Conservation (phyloP, 1,140 invertebrate genomes). For the Cotesia glomerata region DNA sequence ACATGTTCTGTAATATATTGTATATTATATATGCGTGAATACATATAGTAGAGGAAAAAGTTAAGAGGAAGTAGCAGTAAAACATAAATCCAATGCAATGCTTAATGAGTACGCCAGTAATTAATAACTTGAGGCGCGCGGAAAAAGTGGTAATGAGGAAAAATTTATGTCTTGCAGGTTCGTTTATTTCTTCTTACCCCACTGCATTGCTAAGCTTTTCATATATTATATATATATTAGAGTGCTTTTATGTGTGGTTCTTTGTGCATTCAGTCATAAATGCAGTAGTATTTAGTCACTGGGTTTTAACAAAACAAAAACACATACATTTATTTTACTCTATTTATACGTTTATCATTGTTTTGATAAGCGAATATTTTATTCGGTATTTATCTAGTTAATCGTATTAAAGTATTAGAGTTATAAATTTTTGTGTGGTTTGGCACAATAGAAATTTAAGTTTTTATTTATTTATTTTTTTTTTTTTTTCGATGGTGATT, state of each 20-base stretch:
- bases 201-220: not conserved
- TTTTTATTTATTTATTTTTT: too few species aligned
- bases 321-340: too few species aligned
- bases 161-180: not conserved
- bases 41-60: not conserved
- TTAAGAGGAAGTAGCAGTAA: not conserved
- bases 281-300: too few species aligned
- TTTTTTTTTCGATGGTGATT: too few species aligned
- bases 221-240: not conserved
- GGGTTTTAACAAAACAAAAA: too few species aligned
- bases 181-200: not conserved
- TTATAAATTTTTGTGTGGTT: too few species aligned
- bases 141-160: conserved; percentile 1
- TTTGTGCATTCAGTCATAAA: not conserved
- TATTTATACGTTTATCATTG: too few species aligned
- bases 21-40: not conserved
- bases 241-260: not conserved
- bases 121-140: conserved; percentile 13
- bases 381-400: too few species aligned
- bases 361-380: too few species aligned
- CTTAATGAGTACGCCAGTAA: conserved; percentile 8
- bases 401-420: too few species aligned
- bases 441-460: too few species aligned
- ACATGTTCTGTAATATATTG: too few species aligned
- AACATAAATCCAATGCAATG: conserved; percentile 12